A percentile compares a stretch with the other conserved stretches of the same genome.
Conservation (phyloP, 2,797 vertebrate genomes). For the Champsocephalus esox region DNA sequence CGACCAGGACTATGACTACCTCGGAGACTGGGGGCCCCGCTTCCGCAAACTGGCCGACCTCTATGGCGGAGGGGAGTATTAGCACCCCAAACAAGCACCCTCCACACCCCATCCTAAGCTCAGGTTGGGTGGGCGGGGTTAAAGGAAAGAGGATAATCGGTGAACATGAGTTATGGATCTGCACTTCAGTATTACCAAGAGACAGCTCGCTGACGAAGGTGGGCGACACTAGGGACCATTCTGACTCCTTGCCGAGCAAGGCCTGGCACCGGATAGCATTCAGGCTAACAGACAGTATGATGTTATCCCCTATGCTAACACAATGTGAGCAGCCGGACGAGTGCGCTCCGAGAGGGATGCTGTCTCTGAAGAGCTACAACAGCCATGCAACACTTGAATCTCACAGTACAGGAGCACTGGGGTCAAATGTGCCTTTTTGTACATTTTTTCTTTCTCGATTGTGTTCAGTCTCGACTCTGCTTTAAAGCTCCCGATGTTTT, state of each 20-base stretch:
- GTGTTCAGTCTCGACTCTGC: constrained; percentile 85
- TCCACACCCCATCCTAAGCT: constrained; percentile 15
- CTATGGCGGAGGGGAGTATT: constrained; percentile 96
- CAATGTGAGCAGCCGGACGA: constrained; percentile 40
- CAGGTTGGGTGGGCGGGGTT: constrained; percentile 21
- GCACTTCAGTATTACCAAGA: constrained; percentile 84
- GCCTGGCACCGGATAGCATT: constrained; percentile 1
- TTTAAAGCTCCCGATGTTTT: constrained; percentile 92
- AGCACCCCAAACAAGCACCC: constrained; percentile 38
- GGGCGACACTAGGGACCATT: constrained; percentile 53
- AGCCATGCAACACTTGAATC: constrained; percentile 97
- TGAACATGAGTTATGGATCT: constrained; percentile 41
- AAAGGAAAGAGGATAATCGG: constrained; percentile 12
- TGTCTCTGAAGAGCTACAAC: constrained; percentile 87
- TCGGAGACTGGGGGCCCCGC: constrained; percentile 97
- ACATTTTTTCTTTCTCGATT: constrained; percentile 90
- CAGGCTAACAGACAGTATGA: constrained; percentile 54
- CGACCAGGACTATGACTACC: constrained; percentile 99
- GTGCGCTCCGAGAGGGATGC: constrained; percentile 58
- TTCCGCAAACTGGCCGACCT: constrained; percentile 98
- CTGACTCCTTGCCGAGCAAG: constrained; percentile 47
- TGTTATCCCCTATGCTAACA: constrained; percentile 55
- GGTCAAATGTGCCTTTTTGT: constrained; percentile 99
- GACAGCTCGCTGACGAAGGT: constrained; percentile 84
- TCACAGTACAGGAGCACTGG: constrained; percentile 99